Evolutionary conservation across 2,888 invertebrate species (phyloP).

Genomic region (Pristionchus arcanus): DNA sequence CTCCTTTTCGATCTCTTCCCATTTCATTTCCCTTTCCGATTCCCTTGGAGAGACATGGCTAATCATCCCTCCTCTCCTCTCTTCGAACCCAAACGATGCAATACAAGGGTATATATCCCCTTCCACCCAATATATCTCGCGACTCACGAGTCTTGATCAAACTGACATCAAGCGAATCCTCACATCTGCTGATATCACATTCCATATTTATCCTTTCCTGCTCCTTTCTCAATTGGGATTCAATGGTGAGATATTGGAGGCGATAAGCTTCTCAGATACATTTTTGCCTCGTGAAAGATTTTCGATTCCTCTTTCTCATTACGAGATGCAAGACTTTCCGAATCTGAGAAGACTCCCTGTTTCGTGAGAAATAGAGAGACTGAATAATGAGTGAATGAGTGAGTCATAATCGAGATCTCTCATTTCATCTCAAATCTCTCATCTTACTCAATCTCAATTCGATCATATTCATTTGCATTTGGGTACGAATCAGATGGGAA

Average conservation of each 20-base stretch:
- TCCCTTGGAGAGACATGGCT: slow-evolving; percentile 40
- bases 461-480: background rate
- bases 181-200: background rate
- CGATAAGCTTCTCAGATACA: background rate
- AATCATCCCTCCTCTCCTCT: slow-evolving; percentile 32
- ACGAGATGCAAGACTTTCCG: slow-evolving; percentile 45
- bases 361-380: slow-evolving; percentile 22
- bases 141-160: background rate
- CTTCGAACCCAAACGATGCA: background rate
- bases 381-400: slow-evolving; percentile 20
- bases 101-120: background rate
- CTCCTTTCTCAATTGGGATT: background rate
- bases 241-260: background rate
- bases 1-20: slow-evolving; percentile 52
- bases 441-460: background rate
- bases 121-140: background rate
- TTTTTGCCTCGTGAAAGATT: background rate
- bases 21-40: slow-evolving; percentile 24
- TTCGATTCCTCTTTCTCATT: background rate
- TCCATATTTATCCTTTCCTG: background rate
- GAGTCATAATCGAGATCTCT: background rate
- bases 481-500: background rate
- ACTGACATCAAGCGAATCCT: background rate
- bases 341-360: slow-evolving; percentile 38
- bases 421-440: background rate